These are phyloP conservation scores for Heliconius sara DNA, from an alignment of 2,888 invertebrate genomes.

Conservation along the genomic window DNA sequence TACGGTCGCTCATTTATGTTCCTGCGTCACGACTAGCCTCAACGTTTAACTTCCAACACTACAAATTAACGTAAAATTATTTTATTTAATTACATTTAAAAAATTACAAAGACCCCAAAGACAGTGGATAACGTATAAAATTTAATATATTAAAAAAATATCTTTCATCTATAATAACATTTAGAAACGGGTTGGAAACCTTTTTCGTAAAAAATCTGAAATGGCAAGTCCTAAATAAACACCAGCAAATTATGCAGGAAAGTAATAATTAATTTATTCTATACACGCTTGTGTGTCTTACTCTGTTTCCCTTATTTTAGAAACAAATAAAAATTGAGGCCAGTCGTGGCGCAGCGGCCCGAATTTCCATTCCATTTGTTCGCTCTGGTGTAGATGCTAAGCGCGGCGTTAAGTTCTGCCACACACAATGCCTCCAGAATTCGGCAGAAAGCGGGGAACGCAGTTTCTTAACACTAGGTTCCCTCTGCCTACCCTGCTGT, in stretches of 20 bases:
- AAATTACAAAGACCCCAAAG: neutral
- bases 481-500: no score
- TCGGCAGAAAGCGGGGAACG: no score
- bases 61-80: neutral
- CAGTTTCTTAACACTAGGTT: no score
- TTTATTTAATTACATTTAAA: neutral
- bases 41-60: no score
- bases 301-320: neutral
- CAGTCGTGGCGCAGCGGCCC: neutral
- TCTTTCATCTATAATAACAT: constrained; percentile 4
- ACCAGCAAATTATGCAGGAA: constrained; percentile 58
- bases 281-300: constrained; percentile 38
- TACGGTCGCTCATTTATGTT: no score
- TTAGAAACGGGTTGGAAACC: constrained; percentile 6
- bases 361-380: no score
- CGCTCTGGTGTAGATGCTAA: no score
- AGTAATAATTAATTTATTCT: constrained; percentile 69
- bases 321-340: neutral
- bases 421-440: no score
- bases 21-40: no score
- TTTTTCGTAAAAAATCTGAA: constrained; percentile 14
- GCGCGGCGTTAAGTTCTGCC: no score
- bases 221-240: constrained; percentile 61
- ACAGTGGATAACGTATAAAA: neutral
- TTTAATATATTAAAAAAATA: neutral